These are phyloP conservation scores for Carcina quercana DNA, from an alignment of 2,888 invertebrate species.

Conservation along the genomic window DNA sequence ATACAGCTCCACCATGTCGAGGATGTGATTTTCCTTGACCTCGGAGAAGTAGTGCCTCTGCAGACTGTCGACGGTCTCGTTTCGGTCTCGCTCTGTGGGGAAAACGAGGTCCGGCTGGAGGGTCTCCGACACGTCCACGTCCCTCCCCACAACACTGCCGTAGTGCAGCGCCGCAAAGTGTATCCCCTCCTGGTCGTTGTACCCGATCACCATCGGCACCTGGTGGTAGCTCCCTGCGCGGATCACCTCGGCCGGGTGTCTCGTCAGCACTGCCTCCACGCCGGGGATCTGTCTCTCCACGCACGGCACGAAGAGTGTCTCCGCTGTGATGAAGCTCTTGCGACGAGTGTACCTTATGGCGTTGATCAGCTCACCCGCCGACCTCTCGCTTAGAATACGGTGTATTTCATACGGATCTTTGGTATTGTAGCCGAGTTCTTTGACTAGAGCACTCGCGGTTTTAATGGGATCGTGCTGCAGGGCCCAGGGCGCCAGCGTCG, in stretches of 20 bases:
- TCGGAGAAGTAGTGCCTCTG: constrained; percentile 44
- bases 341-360: constrained; percentile 44
- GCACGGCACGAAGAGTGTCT: constrained; percentile 53
- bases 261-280: constrained; percentile 43
- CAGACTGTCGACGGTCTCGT: constrained; percentile 37
- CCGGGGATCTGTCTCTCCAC: constrained; percentile 51
- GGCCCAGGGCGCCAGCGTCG: constrained; percentile 54
- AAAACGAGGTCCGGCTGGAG: constrained; percentile 48
- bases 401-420: constrained; percentile 50
- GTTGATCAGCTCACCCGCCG: constrained; percentile 41
- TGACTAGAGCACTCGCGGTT: constrained; percentile 43
- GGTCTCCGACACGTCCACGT: constrained; percentile 31
- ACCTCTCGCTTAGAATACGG: constrained; percentile 40
- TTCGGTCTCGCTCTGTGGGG: constrained; percentile 38
- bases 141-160: constrained; percentile 38
- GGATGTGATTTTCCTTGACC: constrained; percentile 45
- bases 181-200: constrained; percentile 58
- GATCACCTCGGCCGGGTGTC: constrained; percentile 46
- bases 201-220: constrained; percentile 61
- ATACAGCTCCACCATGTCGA: constrained; percentile 57
- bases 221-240: constrained; percentile 52
- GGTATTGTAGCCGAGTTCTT: constrained; percentile 50
- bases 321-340: constrained; percentile 44
- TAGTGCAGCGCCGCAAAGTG: constrained; percentile 53
- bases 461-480: constrained; percentile 51